phyloP scores from a whole-genome alignment of 2,113 vertebrate genomes.

The Suncus etruscus region DNA sequence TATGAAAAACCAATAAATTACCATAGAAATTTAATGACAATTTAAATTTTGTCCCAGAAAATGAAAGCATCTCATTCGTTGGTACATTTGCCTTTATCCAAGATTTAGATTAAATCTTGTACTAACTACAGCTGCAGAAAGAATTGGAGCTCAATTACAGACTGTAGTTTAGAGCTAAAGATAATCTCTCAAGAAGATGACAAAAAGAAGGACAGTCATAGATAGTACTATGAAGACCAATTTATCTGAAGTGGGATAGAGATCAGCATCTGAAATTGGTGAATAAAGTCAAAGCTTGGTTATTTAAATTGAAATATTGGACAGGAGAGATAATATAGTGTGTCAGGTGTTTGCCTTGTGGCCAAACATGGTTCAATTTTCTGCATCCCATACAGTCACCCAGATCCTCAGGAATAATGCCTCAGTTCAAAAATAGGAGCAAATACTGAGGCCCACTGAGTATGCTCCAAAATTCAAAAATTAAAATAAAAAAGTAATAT shows the following conservation, averaged over 20 bases:
- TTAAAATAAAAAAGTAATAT: too few species aligned
- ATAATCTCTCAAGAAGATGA: not conserved
- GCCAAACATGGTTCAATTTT: too few species aligned
- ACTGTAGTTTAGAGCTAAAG: not conserved
- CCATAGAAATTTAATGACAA: not conserved
- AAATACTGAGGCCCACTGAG: too few species aligned
- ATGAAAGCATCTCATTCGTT: not conserved
- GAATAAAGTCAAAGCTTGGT: too few species aligned
- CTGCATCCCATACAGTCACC: too few species aligned
- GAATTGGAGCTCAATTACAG: not conserved
- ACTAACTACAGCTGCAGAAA: not conserved
- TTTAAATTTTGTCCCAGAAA: not conserved
- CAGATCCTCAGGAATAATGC: too few species aligned
- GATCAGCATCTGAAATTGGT: too few species aligned
- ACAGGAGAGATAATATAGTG: too few species aligned
- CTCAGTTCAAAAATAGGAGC: too few species aligned
- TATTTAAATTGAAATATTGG: too few species aligned
- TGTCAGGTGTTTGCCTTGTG: too few species aligned
- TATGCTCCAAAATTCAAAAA: too few species aligned
- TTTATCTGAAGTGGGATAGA: not conserved
- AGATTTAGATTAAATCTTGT: not conserved
- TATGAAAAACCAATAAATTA: not conserved
- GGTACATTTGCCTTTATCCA: not conserved
- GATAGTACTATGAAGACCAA: not conserved
- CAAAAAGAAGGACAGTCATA: not conserved